A percentile compares a stretch with the other conserved stretches of the same genome.
Conservation (phyloP, 2,888 invertebrate genomes). For the Sclerodermus sp. region DNA sequence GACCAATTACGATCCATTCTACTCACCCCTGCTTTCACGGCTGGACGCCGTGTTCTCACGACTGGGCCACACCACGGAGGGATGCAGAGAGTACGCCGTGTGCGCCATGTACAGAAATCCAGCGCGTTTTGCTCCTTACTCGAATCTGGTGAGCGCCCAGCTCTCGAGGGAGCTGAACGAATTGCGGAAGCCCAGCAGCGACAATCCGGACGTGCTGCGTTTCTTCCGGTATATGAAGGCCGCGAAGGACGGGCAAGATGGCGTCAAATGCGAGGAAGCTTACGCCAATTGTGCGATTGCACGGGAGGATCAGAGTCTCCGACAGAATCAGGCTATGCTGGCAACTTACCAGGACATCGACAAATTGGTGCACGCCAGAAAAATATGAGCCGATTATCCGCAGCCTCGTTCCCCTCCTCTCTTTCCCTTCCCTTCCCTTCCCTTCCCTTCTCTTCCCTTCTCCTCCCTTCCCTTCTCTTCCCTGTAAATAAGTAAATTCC, state of each 20-base stretch:
- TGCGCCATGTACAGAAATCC: conserved; percentile 88
- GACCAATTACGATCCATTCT: conserved; percentile 88
- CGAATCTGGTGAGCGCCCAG: conserved; percentile 85
- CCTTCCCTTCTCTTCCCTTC: no score
- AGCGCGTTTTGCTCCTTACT: conserved; percentile 86
- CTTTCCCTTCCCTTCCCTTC: no score
- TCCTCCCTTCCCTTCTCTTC: no score
- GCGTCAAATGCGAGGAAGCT: conserved; percentile 70
- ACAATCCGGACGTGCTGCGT: conserved; percentile 83
- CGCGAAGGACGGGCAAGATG: conserved; percentile 84
- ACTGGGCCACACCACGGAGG: conserved; percentile 66
- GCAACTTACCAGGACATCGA: conserved; percentile 86
- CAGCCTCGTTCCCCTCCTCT: no score
- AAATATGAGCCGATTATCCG: conserved; percentile 51
- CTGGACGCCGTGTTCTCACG: conserved; percentile 81
- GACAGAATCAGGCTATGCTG: conserved; percentile 76
- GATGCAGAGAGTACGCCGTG: conserved; percentile 79
- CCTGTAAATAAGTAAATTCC: no score
- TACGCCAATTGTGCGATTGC: conserved; percentile 69
- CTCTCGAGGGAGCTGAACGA: conserved; percentile 87
- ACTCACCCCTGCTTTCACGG: conserved; percentile 81
- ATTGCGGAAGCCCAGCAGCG: conserved; percentile 79
- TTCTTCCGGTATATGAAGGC: conserved; percentile 92
- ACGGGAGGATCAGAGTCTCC: conserved; percentile 63
- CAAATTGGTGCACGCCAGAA: conserved; percentile 81